These are phyloP conservation scores for Pseudomyrmex cubaensis DNA, from an alignment of 1,140 invertebrate genomes.

Conservation along the genomic window DNA sequence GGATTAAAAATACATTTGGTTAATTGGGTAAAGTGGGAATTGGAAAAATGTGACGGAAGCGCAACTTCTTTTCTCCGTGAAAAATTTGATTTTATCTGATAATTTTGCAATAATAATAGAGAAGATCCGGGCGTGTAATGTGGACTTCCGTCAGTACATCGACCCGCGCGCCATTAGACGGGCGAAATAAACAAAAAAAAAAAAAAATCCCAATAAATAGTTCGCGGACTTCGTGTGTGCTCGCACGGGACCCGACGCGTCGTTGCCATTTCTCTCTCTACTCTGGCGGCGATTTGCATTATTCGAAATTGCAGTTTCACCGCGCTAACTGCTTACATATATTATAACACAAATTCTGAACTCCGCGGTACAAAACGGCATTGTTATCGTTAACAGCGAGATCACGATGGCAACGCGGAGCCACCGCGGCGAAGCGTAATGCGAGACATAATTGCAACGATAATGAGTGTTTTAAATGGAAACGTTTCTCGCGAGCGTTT, in stretches of 20 bases:
- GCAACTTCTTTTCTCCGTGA: not conserved
- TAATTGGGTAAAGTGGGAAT: not conserved
- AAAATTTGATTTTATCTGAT: not conserved
- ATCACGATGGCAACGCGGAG: conserved; percentile 42
- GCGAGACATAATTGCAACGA: conserved; percentile 38
- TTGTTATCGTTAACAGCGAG: conserved; percentile 42
- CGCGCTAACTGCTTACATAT: not conserved
- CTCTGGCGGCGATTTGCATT: conserved; percentile 38
- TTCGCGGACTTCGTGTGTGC: not conserved
- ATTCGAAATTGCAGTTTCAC: conserved; percentile 36
- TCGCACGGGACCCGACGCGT: not conserved
- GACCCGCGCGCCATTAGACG: not conserved
- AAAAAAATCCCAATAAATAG: conserved; percentile 18
- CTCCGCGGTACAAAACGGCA: conserved; percentile 28
- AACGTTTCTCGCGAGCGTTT: not conserved
- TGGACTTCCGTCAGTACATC: not conserved
- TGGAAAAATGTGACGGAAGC: not conserved
- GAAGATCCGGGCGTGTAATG: not conserved
- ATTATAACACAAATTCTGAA: conserved; percentile 60
- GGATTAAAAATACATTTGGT: conserved; percentile 4
- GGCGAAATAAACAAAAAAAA: no score
- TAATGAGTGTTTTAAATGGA: conserved; percentile 48
- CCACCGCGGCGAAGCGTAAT: conserved; percentile 20
- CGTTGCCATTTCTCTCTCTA: not conserved
- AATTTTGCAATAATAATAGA: not conserved